Conservation (phyloP, 2,797 vertebrate species). For the Dallia pectoralis region DNA sequence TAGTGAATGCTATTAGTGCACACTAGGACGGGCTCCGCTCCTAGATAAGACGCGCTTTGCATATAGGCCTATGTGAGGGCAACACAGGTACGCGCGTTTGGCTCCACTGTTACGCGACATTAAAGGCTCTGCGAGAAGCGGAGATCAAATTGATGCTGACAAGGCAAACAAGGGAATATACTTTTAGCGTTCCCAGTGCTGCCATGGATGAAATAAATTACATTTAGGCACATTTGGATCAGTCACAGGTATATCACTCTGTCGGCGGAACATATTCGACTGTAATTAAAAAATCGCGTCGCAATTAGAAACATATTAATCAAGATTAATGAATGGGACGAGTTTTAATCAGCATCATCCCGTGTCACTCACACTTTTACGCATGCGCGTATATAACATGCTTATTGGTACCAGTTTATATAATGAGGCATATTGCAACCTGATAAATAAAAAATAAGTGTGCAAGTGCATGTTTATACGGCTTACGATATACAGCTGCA, state of each 20-base stretch:
- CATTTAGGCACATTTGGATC: constrained; percentile 43
- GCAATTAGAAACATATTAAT: constrained; percentile 76
- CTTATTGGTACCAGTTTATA: background rate
- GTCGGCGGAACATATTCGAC: constrained; percentile 47
- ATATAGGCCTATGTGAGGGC: no score
- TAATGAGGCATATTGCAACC: background rate
- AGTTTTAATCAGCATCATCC: constrained; percentile 13
- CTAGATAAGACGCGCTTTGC: background rate
- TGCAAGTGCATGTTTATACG: constrained; percentile 68
- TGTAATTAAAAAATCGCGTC: constrained; percentile 72
- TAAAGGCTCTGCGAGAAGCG: constrained; percentile 13
- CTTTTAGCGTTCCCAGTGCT: constrained; percentile 35
- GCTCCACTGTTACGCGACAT: background rate
- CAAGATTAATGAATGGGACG: constrained; percentile 69
- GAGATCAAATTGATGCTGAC: constrained; percentile 23
- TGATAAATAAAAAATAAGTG: constrained; percentile 50
- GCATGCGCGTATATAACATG: background rate
- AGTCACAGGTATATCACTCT: constrained; percentile 36
- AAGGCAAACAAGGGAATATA: constrained; percentile 58
- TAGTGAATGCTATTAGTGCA: no score
- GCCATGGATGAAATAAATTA: constrained; percentile 33
- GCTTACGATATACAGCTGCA: constrained; percentile 57
- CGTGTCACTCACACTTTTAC: background rate
- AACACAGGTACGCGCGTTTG: no score
- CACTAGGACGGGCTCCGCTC: background rate